These are phyloP conservation scores for Gymnoscelis rufifasciata DNA, from an alignment of 2,888 invertebrate genomes.

Conservation along the genomic window DNA sequence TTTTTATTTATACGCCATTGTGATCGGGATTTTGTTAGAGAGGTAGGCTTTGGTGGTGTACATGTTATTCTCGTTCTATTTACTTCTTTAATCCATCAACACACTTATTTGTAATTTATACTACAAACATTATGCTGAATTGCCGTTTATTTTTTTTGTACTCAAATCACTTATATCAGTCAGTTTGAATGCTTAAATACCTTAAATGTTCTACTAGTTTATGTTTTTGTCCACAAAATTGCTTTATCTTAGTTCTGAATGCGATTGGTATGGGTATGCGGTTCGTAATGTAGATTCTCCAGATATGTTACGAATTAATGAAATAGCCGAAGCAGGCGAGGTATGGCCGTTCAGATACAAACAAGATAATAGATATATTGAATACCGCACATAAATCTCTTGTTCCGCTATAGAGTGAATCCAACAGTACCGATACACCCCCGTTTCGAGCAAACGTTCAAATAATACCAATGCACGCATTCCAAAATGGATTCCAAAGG, in stretches of 20 bases:
- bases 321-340: slow-evolving; percentile 32
- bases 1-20: slow-evolving; percentile 51
- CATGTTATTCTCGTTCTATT: slow-evolving; percentile 20
- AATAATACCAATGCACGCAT: slow-evolving; percentile 51
- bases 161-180: no score
- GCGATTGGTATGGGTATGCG: not conserved
- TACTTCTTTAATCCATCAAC: no score
- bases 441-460: slow-evolving; percentile 44
- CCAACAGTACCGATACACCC: slow-evolving; percentile 46
- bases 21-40: slow-evolving; percentile 38
- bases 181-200: no score
- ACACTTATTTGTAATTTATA: no score
- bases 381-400: slow-evolving; percentile 53
- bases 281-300: not conserved
- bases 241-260: not conserved
- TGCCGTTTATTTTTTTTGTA: no score
- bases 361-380: slow-evolving; percentile 47
- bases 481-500: slow-evolving; percentile 43
- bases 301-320: slow-evolving; percentile 38
- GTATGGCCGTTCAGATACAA: slow-evolving; percentile 35
- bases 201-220: not conserved
- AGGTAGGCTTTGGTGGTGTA: slow-evolving; percentile 25
- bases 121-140: no score
- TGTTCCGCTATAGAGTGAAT: slow-evolving; percentile 42
- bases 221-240: not conserved